phyloP scores from a whole-genome alignment of 37 sponge, comb jelly and placozoan species.

The Mnemiopsis leidyi region DNA sequence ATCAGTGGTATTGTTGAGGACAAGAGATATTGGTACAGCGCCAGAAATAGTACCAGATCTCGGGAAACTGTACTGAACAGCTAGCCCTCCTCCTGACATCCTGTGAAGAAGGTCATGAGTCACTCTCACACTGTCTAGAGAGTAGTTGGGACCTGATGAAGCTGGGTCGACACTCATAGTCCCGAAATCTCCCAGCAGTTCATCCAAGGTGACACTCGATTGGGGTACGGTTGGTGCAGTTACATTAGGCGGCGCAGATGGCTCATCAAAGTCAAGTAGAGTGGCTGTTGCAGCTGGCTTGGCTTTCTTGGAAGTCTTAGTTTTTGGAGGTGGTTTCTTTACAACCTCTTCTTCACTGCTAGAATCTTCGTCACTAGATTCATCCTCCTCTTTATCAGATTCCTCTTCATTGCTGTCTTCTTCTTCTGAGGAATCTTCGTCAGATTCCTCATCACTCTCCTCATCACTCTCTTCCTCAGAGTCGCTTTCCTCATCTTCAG shows the following conservation, averaged over 20 bases:
- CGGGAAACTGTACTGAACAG: constrained; percentile 38
- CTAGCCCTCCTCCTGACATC: constrained; percentile 20
- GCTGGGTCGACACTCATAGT: neutral
- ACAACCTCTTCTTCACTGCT: constrained; percentile 70
- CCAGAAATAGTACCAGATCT: neutral
- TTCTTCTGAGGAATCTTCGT: constrained; percentile 33
- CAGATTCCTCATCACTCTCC: neutral
- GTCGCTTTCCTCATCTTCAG: neutral
- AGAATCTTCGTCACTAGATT: constrained; percentile 73
- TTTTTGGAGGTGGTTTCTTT: neutral
- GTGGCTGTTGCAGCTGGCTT: constrained; percentile 1
- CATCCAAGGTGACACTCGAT: constrained; percentile 8
- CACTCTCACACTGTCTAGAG: neutral
- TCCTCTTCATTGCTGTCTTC: neutral
- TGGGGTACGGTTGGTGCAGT: neutral
- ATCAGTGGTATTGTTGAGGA: constrained; percentile 50
- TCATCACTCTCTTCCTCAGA: neutral
- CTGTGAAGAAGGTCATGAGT: constrained; percentile 25
- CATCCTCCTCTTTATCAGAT: constrained; percentile 69
- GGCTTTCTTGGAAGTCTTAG: neutral
- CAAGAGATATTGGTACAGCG: neutral
- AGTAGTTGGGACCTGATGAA: neutral
- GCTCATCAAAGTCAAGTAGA: constrained; percentile 45
- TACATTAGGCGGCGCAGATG: neutral
- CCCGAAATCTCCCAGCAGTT: constrained; percentile 46